Evolutionary conservation across 2,888 invertebrate genomes (phyloP), one percentile per base, ranked within the genome.

Genomic region (Apamea monoglypha): DNA sequence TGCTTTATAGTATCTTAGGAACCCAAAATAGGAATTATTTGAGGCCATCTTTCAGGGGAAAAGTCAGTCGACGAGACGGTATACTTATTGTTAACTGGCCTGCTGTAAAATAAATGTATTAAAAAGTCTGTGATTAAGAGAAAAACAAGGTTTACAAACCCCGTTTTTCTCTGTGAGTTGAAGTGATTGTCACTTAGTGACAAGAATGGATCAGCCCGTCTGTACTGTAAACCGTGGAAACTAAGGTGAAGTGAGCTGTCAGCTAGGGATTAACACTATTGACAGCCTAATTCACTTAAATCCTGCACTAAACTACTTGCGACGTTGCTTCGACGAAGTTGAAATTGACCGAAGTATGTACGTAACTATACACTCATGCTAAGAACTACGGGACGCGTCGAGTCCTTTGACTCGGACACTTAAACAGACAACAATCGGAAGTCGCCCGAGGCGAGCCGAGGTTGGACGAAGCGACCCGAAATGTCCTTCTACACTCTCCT

Each of bases 121-220:
- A 40, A 75, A 74, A 80, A 50, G 78, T 80, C 86, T 87, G 88
- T 87, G 86, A 87, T 87, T 72, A 29, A 47, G 59, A 53, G 47
- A 67, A 59, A 79, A 61, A n/a, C 7, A 67, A 47, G 53, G n/a
- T 36, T 40, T 16, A 8, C 16, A 21, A 32, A 32, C 29, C 32
- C 6, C 6, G 1, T 44, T 59, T 32, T 25, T 68, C 76, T 56
- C 7, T 2, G 25, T 29, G 44, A 66, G 50, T 36, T 75, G 70
- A 64, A 66, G 14, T 66, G 44, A 61, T 56, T 68, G 83, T 86
- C 83, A 87, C 81, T 36, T 59, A 83, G 88, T 88, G 88, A 72
- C 76, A 50, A 36, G 50, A 74, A 71, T 74, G 29, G 18, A 2
- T 29, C 10, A 29, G 32, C 18, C 18, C 4, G 36, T 59, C 6